Base-by-base conservation (phyloP, 2,113 vertebrate species). In the Ophiodon elongatus region DNA sequence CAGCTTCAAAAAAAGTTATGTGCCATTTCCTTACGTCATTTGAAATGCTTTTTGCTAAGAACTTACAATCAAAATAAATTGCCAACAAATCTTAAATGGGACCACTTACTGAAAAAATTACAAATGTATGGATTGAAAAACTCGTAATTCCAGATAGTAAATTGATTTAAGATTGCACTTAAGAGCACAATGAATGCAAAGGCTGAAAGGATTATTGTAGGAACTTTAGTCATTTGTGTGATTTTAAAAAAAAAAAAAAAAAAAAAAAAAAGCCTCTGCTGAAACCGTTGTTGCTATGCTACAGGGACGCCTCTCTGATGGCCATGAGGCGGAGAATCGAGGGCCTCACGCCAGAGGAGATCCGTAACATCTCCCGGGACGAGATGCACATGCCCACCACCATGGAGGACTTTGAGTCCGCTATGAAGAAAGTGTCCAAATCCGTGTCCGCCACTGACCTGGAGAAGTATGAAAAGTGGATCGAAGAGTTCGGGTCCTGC, bases 341-440 rank as follows among this genome's bases (percentile, higher is more conserved):
- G 93, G 98, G 98, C 59, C 89, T 99, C 89, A 98, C 96, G 0
- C 98, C 98, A 3, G 98, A 99, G 86, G 97, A 99, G 95, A 99
- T 99, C 85, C 94, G 98, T 45, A 99, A 98, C 94, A 96, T 99
- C 69, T 97, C 98, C 50, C 94, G 95, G 89, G 98, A 99, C 33
- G 98, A 99, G 94, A 98, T 99, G 98, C 98, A 99, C 91, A 99
- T 99, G 98, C 98, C 98, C 41, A 99, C 98, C 56, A 99, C 98
- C 70, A 99, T 99, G 98, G 97, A 98, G 82, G 98, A 99, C 92
- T 99, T 99, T 86, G 97, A 97, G 95, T 96, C 97, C 2, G 96
- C 98, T 64, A 94, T 99, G 88, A 99, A 94, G 90, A 99, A 99
- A 88, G 98, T 99, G 75, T 99, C 98, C 66, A 99, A 99, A 76